A percentile compares a stretch with the other conserved stretches of the same genome.
These are phyloP conservation scores for Brachionus paranguensis DNA, from an alignment of 1,140 invertebrate species.

Conservation along the genomic window DNA sequence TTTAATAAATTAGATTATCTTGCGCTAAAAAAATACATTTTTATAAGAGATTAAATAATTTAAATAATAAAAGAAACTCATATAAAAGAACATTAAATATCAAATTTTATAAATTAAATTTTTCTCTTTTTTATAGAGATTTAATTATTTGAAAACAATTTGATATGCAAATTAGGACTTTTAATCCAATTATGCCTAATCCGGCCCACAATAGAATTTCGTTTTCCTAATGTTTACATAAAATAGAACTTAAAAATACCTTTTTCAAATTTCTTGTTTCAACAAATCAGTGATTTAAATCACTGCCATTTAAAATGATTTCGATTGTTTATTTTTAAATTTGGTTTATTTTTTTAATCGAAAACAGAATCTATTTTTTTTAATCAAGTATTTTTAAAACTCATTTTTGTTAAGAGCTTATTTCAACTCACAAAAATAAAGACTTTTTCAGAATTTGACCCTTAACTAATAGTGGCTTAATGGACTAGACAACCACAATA, in stretches of 20 bases:
- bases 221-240: neutral
- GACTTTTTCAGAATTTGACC: too few species aligned
- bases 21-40: neutral
- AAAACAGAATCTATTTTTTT: too few species aligned
- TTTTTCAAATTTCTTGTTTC: neutral
- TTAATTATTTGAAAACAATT: neutral
- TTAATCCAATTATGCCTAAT: neutral
- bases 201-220: neutral
- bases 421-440: too few species aligned
- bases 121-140: too few species aligned
- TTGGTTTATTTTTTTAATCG: too few species aligned
- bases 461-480: too few species aligned
- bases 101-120: too few species aligned
- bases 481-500: too few species aligned
- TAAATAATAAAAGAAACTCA: neutral
- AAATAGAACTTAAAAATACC: neutral
- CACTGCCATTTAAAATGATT: neutral
- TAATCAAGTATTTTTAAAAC: too few species aligned
- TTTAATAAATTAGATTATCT: neutral
- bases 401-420: too few species aligned
- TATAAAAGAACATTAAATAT: neutral
- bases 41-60: neutral
- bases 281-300: neutral
- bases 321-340: neutral
- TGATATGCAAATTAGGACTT: neutral